Base-by-base conservation (phyloP, 1,140 invertebrate genomes). In the Caerostris darwini region DNA sequence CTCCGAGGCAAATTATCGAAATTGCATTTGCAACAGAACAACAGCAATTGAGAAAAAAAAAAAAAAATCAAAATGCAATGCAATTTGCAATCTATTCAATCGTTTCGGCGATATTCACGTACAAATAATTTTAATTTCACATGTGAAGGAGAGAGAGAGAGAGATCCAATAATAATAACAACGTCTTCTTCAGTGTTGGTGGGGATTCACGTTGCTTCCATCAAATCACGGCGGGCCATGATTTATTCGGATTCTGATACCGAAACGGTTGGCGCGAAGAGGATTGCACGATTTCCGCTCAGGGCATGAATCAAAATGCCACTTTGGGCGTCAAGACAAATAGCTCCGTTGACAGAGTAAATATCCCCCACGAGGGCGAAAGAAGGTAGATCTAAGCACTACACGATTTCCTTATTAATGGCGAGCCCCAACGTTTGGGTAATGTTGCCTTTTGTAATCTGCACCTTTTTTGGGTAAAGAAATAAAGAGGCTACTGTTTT, bases 251-350 rank as follows among this genome's bases (percentile, higher is more conserved):
- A 7, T 61, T 89, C 59, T 69, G n/a, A 89, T 54, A 54, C 17
- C 17, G 59, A 17, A 57, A 57, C 58, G 8, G 56, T 14, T 14
- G 58, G 34, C 7, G n/a, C 34, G 34, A 34, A 34, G 34, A 34
- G 34, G 34, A 34, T 34, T 57, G 64, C 87, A 71, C 87, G 87
- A 90, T 90, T 90, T 56, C 61, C 50, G 6, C 53, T 5, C 14
- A 53, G 69, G 10, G 56, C 53, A 69, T 56, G 54, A 3, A 77
- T 81, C 89, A 58, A 69, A 69, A 69, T 90, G 89, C 69, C 64
- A 90, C 71, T 90, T 90, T 90, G 17, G 56, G 89, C 54, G 69
- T 90, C 89, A 81, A 81, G 69, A 90, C 71, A 81, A 90, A 90
- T 90, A 54, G 57, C n/a, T 8, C 19, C 12, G 89, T 19, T 90